phyloP scores from a whole-genome alignment of 2,797 vertebrate species.

The Babyrousa celebensis region DNA sequence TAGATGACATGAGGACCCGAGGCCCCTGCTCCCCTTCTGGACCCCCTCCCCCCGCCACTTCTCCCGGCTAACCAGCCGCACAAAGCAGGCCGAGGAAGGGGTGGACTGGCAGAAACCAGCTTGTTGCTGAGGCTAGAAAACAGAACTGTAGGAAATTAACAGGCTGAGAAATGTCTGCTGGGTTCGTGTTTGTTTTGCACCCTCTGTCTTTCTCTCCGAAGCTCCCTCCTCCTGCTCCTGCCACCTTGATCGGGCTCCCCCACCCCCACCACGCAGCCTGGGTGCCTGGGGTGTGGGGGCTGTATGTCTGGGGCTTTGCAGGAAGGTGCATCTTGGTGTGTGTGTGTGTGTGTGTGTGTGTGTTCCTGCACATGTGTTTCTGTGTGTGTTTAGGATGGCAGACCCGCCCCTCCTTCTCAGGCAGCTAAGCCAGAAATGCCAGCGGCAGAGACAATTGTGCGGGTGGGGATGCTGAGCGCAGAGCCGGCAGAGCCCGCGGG shows the following conservation, averaged over 20 bases:
- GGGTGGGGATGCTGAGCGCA: constrained; percentile 85
- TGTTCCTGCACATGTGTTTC: background rate
- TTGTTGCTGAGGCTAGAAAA: constrained; percentile 84
- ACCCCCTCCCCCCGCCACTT: background rate
- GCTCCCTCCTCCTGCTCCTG: constrained; percentile 57
- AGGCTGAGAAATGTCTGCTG: constrained; percentile 85
- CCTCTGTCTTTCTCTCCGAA: constrained; percentile 65
- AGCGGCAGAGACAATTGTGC: constrained; percentile 87
- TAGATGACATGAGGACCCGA: constrained; percentile 56
- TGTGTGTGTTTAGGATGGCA: constrained; percentile 77
- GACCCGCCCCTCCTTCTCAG: constrained; percentile 72
- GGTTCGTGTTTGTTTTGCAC: constrained; percentile 46
- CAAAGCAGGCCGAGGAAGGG: constrained; percentile 64
- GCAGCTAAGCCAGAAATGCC: constrained; percentile 85
- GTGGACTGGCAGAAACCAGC: constrained; percentile 75
- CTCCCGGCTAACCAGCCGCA: constrained; percentile 74
- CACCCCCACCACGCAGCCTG: background rate
- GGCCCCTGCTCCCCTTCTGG: background rate
- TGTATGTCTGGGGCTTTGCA: constrained; percentile 46
- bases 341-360: background rate
- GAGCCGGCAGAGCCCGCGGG: constrained; percentile 88
- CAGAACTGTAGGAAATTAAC: constrained; percentile 84
- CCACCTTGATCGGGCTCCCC: background rate
- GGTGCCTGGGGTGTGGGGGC: constrained; percentile 25
- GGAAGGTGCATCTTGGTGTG: constrained; percentile 55